Evolutionary conservation across 1,140 invertebrate species (phyloP), one percentile per base, ranked within the genome.

Genomic region (Drosophila obscura): DNA sequence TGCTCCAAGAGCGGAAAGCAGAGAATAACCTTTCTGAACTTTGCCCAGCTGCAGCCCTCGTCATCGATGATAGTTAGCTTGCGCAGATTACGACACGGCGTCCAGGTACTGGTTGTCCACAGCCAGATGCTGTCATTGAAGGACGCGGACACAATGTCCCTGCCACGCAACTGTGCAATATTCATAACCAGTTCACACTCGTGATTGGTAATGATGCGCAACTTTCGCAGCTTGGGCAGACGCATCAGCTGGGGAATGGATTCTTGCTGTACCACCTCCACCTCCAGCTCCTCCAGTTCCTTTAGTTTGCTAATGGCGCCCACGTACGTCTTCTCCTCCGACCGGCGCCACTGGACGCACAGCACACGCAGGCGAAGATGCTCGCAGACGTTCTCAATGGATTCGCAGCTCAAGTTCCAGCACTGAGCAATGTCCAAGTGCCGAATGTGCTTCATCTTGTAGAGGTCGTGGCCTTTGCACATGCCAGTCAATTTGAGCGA

Each of bases 371-470:
- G 26, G 9, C 19, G 49, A 2, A 75, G 35, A n/a, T 52, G 51
- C 9, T 51, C 8, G 24, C 71, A 74, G 6, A 74, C 74, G 3
- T 58, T 35, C 53, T 59, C 22, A 26, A 74, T 66, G 22, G 6
- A 48, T 3, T 49, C 31, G 2, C 8, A 8, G 26, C 44, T 48
- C 7, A 74, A 4, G 53, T 53, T 58, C 71, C 71, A 74, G 44
- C 72, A 74, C 3, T 75, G 53, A 13, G 65, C 60, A 0, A 74
- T 19, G 39, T 74, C 72, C 9, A 74, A 31, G 5, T 62, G 48
- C 11, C 35, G 61, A 22, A 74, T 31, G 16, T 74, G n/a, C 1
- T 11, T 4, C 62, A 55, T 74, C 9, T 31, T 26, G 49, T 48
- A 35, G 6, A 74, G 65, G 39, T 74, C 9, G 16, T 28, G 24